Evolutionary conservation across 2,113 vertebrate species (phyloP).

Genomic region (Microcebus jonahi): DNA sequence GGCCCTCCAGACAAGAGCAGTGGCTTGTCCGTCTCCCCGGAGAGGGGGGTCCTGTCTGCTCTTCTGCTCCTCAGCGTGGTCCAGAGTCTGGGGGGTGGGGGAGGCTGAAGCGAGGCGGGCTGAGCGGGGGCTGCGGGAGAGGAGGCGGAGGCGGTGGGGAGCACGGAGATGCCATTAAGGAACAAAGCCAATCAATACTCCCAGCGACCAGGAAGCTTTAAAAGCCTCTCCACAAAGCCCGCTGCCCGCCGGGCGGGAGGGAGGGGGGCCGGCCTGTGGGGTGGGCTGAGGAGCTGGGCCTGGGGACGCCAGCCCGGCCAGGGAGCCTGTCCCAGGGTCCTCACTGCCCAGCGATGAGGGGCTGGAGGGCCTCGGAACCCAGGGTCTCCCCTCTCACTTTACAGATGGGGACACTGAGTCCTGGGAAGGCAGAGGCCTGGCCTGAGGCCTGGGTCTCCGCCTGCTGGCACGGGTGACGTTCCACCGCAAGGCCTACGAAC

Average conservation of each 20-base stretch:
- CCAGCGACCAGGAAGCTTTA: constrained; percentile 79
- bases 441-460: not conserved
- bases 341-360: constrained; percentile 51
- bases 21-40: not conserved
- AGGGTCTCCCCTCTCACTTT: not conserved
- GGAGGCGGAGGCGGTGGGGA: not conserved
- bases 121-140: constrained; percentile 9
- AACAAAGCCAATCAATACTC: constrained; percentile 83
- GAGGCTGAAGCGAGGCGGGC: constrained; percentile 54
- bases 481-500: not conserved
- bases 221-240: constrained; percentile 83
- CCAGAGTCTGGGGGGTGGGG: not conserved
- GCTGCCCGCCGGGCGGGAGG: not conserved
- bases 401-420: not conserved
- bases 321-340: constrained; percentile 76
- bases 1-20: fast-evolving
- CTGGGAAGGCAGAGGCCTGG: fast-evolving
- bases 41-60: not conserved
- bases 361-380: not conserved
- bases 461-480: not conserved
- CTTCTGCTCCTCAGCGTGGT: not conserved
- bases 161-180: constrained; percentile 82
- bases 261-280: not conserved
- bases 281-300: constrained; percentile 53
- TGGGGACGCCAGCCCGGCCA: constrained; percentile 54